Base-by-base conservation (phyloP, 1,140 invertebrate genomes). In the Temnothorax curvispinosus region DNA sequence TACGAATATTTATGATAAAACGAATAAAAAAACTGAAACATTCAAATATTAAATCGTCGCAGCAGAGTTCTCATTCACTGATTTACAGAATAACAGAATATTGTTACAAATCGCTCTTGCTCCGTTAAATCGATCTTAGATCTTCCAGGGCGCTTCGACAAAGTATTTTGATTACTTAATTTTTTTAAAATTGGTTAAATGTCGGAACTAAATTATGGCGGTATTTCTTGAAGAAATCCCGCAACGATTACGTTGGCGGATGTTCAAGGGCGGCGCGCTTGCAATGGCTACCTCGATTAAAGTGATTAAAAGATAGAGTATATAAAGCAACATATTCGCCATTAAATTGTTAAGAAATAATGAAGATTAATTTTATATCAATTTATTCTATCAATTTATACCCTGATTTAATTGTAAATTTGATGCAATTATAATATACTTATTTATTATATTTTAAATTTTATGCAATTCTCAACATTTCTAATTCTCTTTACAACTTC, bases 321-420 rank as follows among this genome's bases (percentile, higher is more conserved):
- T 41, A 58, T 15, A 27, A 74, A 74, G 4, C 13, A 74, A 54
- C 5, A 6, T 44, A n/a, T n/a, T 6, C 2, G 9, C 50, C 41
- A 56, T 74, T 74, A 54, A 56, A 74, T 56, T 41, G n/a, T 56
- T 21, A 21, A 15, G 7, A 75, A 41, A 9, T 21, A 54, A 74
- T 54, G 2, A 32, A 6, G 21, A 38, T 74, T 54, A 21, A 27
- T 54, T 74, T n/a, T 54, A 21, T 54, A 27, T 27, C n/a, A n/a
- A n/a, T n/a, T n/a, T n/a, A n/a, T 27, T 27, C 27, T 27, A 27
- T 27, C 27, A 1, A 9, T 21, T 1, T 47, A 32, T 74, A 54
- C 6, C 38, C 27, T 1, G 38, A 41, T 41, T 41, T 41, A 41
- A 41, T 6, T 3, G 3, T 6, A 3, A 41, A 41, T 41, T 4